phyloP scores from a whole-genome alignment of 2,888 invertebrate genomes.

The Altica lythri region DNA sequence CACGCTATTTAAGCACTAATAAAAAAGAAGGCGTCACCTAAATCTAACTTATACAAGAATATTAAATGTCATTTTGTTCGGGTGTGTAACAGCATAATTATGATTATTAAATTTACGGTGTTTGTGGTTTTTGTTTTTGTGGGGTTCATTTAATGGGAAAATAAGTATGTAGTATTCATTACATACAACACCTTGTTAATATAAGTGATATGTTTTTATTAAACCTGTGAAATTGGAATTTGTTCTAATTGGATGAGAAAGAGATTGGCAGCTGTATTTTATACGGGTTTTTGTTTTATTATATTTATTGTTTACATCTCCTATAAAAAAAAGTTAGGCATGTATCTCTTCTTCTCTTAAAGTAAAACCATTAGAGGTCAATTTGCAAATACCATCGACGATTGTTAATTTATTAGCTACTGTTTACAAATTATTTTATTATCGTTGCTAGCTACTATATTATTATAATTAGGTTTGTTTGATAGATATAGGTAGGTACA shows the following conservation, averaged over 20 bases:
- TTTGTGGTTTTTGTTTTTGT: conserved; percentile 31
- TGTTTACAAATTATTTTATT: too few species aligned
- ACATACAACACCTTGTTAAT: conserved; percentile 30
- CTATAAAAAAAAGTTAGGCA: too few species aligned
- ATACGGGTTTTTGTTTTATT: too few species aligned
- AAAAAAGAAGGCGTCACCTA: conserved; percentile 32
- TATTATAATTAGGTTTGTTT: too few species aligned
- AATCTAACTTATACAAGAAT: conserved; percentile 35
- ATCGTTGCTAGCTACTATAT: too few species aligned
- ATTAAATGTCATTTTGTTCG: conserved; percentile 40
- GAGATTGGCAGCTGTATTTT: too few species aligned
- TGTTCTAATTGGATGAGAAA: neutral
- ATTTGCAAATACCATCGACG: too few species aligned
- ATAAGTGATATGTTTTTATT: conserved; percentile 2
- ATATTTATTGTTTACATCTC: too few species aligned
- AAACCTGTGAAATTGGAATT: neutral
- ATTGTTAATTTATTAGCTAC: too few species aligned
- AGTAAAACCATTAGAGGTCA: too few species aligned
- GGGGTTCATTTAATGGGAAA: conserved; percentile 37
- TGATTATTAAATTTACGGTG: conserved; percentile 31
- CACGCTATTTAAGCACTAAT: conserved; percentile 24
- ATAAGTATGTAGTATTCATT: conserved; percentile 38
- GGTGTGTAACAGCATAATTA: conserved; percentile 39
- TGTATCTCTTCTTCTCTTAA: too few species aligned
- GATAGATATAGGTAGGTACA: too few species aligned